A percentile compares a stretch with the other conserved stretches of the same genome.
phyloP scores from a whole-genome alignment of 2,113 vertebrate genomes.

The Plecotus auritus region DNA sequence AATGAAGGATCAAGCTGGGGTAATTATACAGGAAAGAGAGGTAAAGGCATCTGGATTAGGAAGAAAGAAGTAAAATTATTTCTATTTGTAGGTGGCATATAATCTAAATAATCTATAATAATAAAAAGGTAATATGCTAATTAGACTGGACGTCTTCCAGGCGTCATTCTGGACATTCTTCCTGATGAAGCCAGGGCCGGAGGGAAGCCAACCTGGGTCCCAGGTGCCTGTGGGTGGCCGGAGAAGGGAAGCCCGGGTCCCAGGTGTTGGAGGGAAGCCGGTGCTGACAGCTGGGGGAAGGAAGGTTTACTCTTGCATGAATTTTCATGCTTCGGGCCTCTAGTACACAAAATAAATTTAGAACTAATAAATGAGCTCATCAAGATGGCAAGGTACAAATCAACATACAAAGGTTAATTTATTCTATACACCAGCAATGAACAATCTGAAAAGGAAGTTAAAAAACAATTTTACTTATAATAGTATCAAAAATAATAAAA shows the following conservation, averaged over 20 bases:
- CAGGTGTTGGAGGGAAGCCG: no score
- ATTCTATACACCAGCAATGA: not conserved
- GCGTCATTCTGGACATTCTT: no score
- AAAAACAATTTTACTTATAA: not conserved
- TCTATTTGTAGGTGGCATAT: not conserved
- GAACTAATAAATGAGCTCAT: not conserved
- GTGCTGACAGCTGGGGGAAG: no score
- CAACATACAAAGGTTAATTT: not conserved
- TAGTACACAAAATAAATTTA: not conserved
- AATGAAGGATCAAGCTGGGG: not conserved
- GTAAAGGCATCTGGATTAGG: not conserved
- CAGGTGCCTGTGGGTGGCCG: no score
- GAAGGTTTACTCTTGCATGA: no score
- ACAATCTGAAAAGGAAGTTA: not conserved
- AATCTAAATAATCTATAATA: not conserved
- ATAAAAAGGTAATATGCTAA: no score
- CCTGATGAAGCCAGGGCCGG: no score
- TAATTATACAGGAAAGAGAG: not conserved
- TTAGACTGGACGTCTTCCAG: no score
- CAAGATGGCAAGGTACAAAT: not conserved
- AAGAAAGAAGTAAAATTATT: not conserved
- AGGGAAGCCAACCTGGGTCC: no score
- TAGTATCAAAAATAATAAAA: not conserved
- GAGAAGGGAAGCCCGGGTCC: no score
- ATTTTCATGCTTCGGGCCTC: no score